A percentile compares a stretch with the other conserved stretches of the same genome.
Conservation (phyloP, 2,113 vertebrate genomes). For the Caloenas nicobarica region DNA sequence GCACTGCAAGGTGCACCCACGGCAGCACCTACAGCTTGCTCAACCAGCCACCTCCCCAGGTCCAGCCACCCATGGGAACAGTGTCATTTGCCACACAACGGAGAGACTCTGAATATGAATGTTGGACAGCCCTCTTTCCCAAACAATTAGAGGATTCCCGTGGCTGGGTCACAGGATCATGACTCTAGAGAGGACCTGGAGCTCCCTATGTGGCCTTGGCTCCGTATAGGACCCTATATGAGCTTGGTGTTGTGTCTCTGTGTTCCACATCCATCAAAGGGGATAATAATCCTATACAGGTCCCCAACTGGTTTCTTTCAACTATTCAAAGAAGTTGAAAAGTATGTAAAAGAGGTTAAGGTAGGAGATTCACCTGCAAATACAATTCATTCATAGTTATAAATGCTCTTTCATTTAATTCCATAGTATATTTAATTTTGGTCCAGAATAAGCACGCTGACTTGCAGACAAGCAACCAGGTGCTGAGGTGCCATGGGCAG, state of each 20-base stretch:
- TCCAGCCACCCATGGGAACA: background rate
- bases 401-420: background rate
- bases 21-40: background rate
- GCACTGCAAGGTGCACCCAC: background rate
- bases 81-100: background rate
- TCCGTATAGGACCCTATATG: background rate
- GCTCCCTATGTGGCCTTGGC: background rate
- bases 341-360: background rate
- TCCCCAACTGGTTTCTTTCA: background rate
- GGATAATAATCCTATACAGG: accelerated
- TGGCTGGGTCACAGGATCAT: background rate
- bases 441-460: background rate
- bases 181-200: background rate
- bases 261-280: background rate
- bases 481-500: background rate
- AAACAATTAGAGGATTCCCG: background rate
- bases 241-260: background rate
- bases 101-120: background rate
- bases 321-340: background rate
- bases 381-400: background rate
- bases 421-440: background rate
- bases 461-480: background rate
- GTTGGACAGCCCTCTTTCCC: background rate
- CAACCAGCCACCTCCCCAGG: accelerated
- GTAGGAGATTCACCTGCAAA: background rate